phyloP scores from a whole-genome alignment of 2,797 vertebrate species.

The Dryobates pubescens region DNA sequence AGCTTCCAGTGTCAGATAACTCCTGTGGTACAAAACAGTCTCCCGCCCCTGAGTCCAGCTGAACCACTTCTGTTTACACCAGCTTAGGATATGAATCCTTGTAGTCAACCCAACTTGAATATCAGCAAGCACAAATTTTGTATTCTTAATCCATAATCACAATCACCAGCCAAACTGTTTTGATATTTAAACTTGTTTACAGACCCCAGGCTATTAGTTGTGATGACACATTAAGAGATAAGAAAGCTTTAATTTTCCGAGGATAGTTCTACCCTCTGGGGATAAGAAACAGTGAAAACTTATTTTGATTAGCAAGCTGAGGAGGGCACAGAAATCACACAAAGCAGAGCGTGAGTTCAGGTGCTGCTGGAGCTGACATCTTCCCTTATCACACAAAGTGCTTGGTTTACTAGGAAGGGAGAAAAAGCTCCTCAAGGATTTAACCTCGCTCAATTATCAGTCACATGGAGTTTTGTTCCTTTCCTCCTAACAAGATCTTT shows the following conservation, averaged over 20 bases:
- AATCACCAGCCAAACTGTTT: constrained; percentile 64
- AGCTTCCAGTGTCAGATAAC: neutral
- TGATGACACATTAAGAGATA: constrained; percentile 74
- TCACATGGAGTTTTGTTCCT: neutral
- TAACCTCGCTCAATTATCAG: neutral
- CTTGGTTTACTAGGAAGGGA: neutral
- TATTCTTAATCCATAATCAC: constrained; percentile 65
- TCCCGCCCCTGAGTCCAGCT: neutral
- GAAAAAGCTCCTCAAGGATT: neutral
- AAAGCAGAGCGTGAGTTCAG: neutral
- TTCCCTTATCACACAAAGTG: constrained; percentile 26
- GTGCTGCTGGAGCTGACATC: neutral
- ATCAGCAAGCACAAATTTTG: constrained; percentile 22
- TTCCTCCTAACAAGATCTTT: neutral
- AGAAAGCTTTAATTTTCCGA: constrained; percentile 70
- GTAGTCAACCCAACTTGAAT: constrained; percentile 5
- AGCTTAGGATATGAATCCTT: neutral
- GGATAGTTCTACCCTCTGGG: constrained; percentile 49
- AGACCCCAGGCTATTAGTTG: constrained; percentile 69
- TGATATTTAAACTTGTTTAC: constrained; percentile 74
- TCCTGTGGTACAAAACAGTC: neutral
- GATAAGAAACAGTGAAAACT: constrained; percentile 47
- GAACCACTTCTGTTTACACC: neutral
- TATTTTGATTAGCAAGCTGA: constrained; percentile 64
- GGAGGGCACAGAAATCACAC: constrained; percentile 38